phyloP scores from a whole-genome alignment of 2,797 vertebrate genomes.

The Typhlichthys eigenmanni region DNA sequence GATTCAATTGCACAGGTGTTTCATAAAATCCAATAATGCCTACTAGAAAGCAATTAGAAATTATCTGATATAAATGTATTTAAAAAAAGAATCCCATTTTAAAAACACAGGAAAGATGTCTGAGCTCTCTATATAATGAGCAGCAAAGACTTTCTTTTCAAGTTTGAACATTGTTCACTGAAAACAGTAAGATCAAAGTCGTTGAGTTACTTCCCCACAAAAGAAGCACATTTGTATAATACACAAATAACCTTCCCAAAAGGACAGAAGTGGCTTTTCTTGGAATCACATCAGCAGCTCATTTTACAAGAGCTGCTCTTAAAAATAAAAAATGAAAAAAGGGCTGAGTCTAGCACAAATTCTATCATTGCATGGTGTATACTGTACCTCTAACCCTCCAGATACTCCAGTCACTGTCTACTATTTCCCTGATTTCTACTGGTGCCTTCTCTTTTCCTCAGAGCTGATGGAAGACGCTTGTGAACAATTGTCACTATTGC shows the following conservation, averaged over 20 bases:
- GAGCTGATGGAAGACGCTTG: not conserved
- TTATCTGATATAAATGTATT: not conserved
- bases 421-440: too few relatives aligned
- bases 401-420: too few relatives aligned
- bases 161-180: not conserved
- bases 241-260: slow-evolving; percentile 16
- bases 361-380: too few relatives aligned
- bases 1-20: too few relatives aligned
- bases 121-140: slow-evolving; percentile 4
- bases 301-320: not conserved
- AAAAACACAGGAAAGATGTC: not conserved
- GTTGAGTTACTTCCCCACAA: not conserved
- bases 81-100: not conserved
- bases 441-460: not conserved
- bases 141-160: slow-evolving; percentile 10
- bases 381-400: too few relatives aligned
- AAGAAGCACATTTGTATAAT: slow-evolving; percentile 3
- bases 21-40: too few relatives aligned
- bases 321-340: not conserved
- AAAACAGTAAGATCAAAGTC: slow-evolving; percentile 13
- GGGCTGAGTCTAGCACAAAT: not conserved
- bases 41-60: too few relatives aligned
- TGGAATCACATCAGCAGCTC: too few relatives aligned
- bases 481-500: slow-evolving; percentile 8
- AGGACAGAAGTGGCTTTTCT: not conserved